Evolutionary conservation across 2,888 invertebrate species (phyloP), one percentile per base, ranked within the genome.

Genomic region (Acanthoscelides obtectus): DNA sequence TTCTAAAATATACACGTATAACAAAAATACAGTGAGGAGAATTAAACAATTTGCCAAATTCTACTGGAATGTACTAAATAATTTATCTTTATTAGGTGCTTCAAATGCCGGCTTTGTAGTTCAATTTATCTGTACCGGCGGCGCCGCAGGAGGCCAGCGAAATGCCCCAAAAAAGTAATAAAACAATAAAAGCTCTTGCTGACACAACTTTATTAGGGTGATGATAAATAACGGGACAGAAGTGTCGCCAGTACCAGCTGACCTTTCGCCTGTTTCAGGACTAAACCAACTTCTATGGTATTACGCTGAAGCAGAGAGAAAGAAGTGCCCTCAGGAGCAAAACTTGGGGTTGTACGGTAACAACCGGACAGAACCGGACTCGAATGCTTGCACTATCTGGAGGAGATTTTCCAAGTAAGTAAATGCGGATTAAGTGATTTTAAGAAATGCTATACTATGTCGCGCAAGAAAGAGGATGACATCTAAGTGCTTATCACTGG

Each of bases 221-320:
- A 19, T 25, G 6, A 22, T 20, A n/a, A 12, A 20, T 70, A 17
- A n/a, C 19, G 19, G 22, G 45, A 69, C 6, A 22, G 22, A 17
- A 22, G 69, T 27, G 22, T 21, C 21, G 20, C 20, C 22, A 17
- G 65, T 22, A 19, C 19, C 64, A 70, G 22, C 22, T 22, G 45
- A 45, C 45, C 45, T 45, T 45, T 45, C 20, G 20, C 68, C 45
- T 69, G 69, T 78, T 75, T 65, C 85, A 93, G 93, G 93, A 79
- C 87, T 96, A 76, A 95, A 95, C 86, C 95, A 95, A 84, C 86
- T 94, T 76, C 86, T 94, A 74, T 92, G 95, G 94, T 98, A 97
- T 84, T 97, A 96, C 84, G 95, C 96, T 5, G 94, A 95, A 81
- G 91, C 96, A 88, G 95, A 96, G 85, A 94, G 94, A 86, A 92